Conservation (phyloP, 2,888 invertebrate genomes). For the Phrixothrix hirtus region DNA sequence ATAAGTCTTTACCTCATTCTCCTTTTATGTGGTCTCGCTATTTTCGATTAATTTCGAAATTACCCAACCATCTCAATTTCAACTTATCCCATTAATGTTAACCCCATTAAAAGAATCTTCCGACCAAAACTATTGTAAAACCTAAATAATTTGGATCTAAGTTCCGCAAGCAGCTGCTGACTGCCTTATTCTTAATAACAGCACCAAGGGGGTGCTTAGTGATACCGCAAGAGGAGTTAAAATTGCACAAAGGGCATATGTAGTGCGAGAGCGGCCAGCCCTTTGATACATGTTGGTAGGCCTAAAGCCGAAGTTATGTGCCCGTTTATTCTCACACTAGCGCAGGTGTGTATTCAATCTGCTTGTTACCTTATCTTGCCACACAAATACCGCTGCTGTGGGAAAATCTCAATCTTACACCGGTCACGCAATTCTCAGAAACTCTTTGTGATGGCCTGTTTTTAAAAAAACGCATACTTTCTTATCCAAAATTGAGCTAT, state of each 20-base stretch:
- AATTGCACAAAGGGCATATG: slow-evolving; percentile 40
- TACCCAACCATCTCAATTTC: background rate
- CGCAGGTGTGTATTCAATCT: slow-evolving; percentile 52
- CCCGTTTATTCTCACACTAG: slow-evolving; percentile 46
- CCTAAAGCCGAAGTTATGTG: slow-evolving; percentile 28
- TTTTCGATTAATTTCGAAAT: no score
- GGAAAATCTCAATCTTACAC: slow-evolving; percentile 45
- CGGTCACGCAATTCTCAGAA: slow-evolving; percentile 37
- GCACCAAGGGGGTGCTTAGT: slow-evolving; percentile 39
- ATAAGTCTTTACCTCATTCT: no score
- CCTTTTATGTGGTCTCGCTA: no score
- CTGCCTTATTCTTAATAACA: slow-evolving; percentile 24
- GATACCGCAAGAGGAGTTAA: slow-evolving; percentile 42
- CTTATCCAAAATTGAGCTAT: slow-evolving; percentile 3
- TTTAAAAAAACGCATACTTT: slow-evolving; percentile 2
- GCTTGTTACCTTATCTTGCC: slow-evolving; percentile 49
- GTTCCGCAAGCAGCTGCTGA: slow-evolving; percentile 35
- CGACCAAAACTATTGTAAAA: slow-evolving; percentile 4
- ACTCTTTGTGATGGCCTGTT: slow-evolving; percentile 9
- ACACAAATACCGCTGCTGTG: slow-evolving; percentile 49
- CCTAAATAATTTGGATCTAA: slow-evolving; percentile 6
- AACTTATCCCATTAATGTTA: slow-evolving; percentile 3
- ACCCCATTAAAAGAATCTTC: slow-evolving; percentile 5
- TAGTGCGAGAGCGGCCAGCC: slow-evolving; percentile 30
- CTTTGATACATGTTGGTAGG: slow-evolving; percentile 32